Evolutionary conservation across 2,888 invertebrate genomes (phyloP).

Genomic region (Stomorhina lunata): DNA sequence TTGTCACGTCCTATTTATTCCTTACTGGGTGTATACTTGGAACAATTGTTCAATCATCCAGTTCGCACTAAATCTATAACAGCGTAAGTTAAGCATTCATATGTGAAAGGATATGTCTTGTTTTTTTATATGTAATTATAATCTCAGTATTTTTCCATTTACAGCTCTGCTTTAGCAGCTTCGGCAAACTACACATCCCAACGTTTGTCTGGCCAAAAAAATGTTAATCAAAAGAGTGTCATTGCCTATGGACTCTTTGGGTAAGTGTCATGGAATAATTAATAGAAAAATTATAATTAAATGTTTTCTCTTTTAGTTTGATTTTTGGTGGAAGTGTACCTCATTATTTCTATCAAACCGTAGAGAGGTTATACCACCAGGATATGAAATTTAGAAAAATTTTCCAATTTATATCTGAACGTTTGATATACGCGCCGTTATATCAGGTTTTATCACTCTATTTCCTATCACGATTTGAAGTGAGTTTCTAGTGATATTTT

Average conservation of each 20-base stretch:
- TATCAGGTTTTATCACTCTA: conserved; percentile 88
- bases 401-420: conserved; percentile 85
- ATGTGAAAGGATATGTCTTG: not conserved
- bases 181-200: conserved; percentile 88
- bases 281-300: not conserved
- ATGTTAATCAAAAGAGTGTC: conserved; percentile 84
- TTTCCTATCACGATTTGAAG: conserved; percentile 87
- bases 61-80: conserved; percentile 89
- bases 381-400: conserved; percentile 82
- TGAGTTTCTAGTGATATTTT: conserved; percentile 67
- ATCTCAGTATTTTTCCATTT: conserved; percentile 74
- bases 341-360: conserved; percentile 86
- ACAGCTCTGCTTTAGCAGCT: conserved; percentile 86
- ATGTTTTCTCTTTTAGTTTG: conserved; percentile 80
- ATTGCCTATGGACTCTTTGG: conserved; percentile 89
- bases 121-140: not conserved
- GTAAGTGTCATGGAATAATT: conserved; percentile 81
- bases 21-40: conserved; percentile 86
- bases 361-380: conserved; percentile 83
- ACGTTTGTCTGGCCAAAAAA: conserved; percentile 84
- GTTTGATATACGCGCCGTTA: conserved; percentile 86
- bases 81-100: conserved; percentile 82
- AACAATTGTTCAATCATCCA: conserved; percentile 87
- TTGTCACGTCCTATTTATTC: conserved; percentile 85
- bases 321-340: conserved; percentile 90